These are phyloP conservation scores for Falco naumanni DNA, from an alignment of 2,797 vertebrate species.

Conservation along the genomic window DNA sequence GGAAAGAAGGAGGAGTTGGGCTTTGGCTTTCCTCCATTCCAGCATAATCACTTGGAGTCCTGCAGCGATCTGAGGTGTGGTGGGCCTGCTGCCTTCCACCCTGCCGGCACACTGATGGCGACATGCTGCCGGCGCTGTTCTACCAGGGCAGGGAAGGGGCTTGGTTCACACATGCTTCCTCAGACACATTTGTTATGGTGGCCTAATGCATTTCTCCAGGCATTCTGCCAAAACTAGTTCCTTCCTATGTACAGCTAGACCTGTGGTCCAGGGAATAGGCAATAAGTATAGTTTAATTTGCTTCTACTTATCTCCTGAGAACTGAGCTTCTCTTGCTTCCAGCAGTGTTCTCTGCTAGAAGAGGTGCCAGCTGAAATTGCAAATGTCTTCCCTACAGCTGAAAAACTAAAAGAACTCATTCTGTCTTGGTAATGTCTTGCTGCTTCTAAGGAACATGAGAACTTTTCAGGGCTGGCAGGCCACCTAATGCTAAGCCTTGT, in stretches of 20 bases:
- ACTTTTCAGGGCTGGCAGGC: not conserved
- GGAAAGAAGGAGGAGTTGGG: not conserved
- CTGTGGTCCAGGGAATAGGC: not conserved
- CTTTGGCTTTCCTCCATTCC: not conserved
- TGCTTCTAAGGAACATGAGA: not conserved
- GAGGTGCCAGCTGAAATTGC: not conserved
- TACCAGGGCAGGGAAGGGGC: not conserved
- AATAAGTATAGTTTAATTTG: not conserved
- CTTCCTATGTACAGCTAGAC: not conserved
- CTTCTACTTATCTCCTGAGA: constrained; percentile 12
- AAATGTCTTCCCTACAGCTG: not conserved
- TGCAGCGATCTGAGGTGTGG: not conserved
- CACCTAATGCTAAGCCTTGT: not conserved
- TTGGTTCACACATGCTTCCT: not conserved
- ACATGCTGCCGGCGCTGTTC: not conserved
- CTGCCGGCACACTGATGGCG: fast-evolving
- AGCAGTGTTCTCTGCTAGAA: not conserved
- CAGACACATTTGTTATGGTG: not conserved
- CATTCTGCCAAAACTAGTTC: not conserved
- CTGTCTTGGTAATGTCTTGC: not conserved
- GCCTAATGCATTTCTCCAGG: not conserved
- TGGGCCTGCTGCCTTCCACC: fast-evolving
- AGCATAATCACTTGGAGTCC: not conserved
- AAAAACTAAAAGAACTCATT: not conserved
- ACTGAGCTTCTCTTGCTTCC: not conserved